Base-by-base conservation (phyloP, 2,113 vertebrate species). In the Jaculus jaculus region DNA sequence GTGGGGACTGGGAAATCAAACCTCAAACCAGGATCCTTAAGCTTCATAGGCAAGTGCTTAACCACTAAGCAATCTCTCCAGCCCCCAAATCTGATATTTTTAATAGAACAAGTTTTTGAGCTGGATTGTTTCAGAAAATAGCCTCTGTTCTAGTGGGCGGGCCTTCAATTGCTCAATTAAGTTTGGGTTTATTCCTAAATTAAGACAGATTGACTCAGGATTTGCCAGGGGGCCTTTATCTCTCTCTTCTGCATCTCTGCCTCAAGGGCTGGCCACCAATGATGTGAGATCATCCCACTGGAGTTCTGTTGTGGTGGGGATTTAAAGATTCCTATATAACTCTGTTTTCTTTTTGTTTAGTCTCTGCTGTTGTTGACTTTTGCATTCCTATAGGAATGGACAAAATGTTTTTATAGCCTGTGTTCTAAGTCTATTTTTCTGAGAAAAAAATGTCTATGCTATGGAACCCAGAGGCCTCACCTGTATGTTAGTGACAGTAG, bases 351-450 rank as follows among this genome's bases (percentile, higher is more conserved):
- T 93, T 32, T 32, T 83, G 86, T 42, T 15, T 80, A 58, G 37
- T 89, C 26, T 95, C 37, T 86, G 34, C 4, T 65, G 54, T 77
- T 92, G 71, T 72, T 94, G 82, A 92, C 51, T 96, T 95, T 85
- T 94, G 16, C 77, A 90, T 77, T 30, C 28, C 83, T 93, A 42
- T 1, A 95, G 61, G 66, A 93, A 79, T 63, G 15, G 4, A 72
- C 90, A 81, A 0, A 5, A 1, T n/a, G 84, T 96, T 81, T 88
- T 84, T 75, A 63, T 13, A 84, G 81, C 34, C 17, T 81, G 73
- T 72, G 69, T 95, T 92, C 42, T 77, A 75, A 71, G 58, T 95
- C 28, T 58, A 77, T 84, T n/a, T 54, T 87, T 96, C 18, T 87
- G 15, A 82, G 61, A 23, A 93, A 73, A 73, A 94, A 78, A 81